phyloP scores from a whole-genome alignment of 2,797 vertebrate species.

The Periophthalmus magnuspinnatus region DNA sequence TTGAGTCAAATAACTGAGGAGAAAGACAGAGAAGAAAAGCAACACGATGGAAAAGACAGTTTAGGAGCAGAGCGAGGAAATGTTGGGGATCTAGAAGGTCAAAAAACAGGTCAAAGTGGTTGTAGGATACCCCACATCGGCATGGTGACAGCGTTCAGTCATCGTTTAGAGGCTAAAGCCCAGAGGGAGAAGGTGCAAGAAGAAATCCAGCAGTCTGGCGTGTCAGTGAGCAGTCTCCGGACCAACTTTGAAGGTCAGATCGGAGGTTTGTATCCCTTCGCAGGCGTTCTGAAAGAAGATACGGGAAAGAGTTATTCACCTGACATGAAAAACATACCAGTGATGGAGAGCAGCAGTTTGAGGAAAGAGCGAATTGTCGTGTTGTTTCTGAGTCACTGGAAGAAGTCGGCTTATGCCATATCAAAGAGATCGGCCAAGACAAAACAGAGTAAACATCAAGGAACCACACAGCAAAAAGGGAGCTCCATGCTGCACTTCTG shows the following conservation, averaged over 20 bases:
- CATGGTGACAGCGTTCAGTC: slow-evolving; percentile 72
- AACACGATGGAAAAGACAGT: slow-evolving; percentile 23
- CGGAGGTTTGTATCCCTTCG: slow-evolving; percentile 70
- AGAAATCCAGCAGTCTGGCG: slow-evolving; percentile 88
- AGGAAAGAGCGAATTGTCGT: slow-evolving; percentile 91
- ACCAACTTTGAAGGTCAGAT: slow-evolving; percentile 85
- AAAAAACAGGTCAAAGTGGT: slow-evolving; percentile 35
- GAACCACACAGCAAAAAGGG: slow-evolving; percentile 25
- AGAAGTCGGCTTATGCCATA: slow-evolving; percentile 84
- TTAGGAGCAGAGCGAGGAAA: slow-evolving; percentile 20
- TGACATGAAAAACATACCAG: slow-evolving; percentile 19
- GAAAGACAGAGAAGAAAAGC: slow-evolving; percentile 40
- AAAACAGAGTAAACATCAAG: slow-evolving; percentile 43
- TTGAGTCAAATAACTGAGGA: slow-evolving; percentile 56
- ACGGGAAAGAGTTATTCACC: slow-evolving; percentile 28
- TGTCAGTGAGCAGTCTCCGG: slow-evolving; percentile 84
- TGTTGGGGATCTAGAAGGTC: slow-evolving; percentile 10
- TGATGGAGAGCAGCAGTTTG: slow-evolving; percentile 77
- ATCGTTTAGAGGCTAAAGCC: slow-evolving; percentile 67
- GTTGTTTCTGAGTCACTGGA: slow-evolving; percentile 94
- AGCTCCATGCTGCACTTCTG: slow-evolving; percentile 77
- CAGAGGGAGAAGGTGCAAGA: slow-evolving; percentile 72
- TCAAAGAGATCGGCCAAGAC: slow-evolving; percentile 69
- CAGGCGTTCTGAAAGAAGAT: slow-evolving; percentile 58
- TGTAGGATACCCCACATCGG: slow-evolving; percentile 71